These are phyloP conservation scores for Meteorus cinctellus DNA, from an alignment of 2,888 invertebrate species.

Conservation along the genomic window DNA sequence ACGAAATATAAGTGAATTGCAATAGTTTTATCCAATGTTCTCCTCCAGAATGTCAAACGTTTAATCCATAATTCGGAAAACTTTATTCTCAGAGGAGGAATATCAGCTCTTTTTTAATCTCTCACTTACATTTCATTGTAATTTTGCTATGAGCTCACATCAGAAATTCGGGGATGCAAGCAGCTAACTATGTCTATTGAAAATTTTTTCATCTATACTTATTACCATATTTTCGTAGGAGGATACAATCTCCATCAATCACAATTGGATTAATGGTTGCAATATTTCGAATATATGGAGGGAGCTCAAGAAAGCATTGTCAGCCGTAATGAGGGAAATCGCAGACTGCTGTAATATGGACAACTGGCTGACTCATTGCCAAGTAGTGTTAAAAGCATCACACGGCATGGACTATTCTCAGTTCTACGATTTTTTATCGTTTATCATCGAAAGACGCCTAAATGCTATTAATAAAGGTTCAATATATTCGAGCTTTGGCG, in stretches of 20 bases:
- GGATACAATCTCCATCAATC: slow-evolving; percentile 97
- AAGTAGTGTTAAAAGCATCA: slow-evolving; percentile 84
- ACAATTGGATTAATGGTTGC: slow-evolving; percentile 97
- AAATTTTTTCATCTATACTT: too few relatives aligned
- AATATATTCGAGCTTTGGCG: slow-evolving; percentile 67
- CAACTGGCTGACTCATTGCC: slow-evolving; percentile 85
- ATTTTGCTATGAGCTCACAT: too few relatives aligned
- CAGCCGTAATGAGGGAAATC: slow-evolving; percentile 85
- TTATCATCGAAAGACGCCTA: slow-evolving; percentile 79
- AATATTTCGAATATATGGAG: slow-evolving; percentile 85
- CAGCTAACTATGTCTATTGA: too few relatives aligned
- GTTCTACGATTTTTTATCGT: slow-evolving; percentile 80
- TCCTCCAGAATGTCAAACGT: too few relatives aligned
- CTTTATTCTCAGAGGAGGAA: too few relatives aligned
- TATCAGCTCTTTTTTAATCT: too few relatives aligned
- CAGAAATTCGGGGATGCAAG: too few relatives aligned
- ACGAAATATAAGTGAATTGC: too few relatives aligned
- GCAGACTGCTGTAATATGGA: slow-evolving; percentile 84
- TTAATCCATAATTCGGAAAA: too few relatives aligned
- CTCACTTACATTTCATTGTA: too few relatives aligned
- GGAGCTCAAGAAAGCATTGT: slow-evolving; percentile 79
- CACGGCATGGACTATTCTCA: slow-evolving; percentile 85
- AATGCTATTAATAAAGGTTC: slow-evolving; percentile 70
- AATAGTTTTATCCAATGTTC: too few relatives aligned
- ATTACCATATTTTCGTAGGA: slow-evolving; percentile 73